Evolutionary conservation across 2,797 vertebrate genomes (phyloP).

Genomic region (Cyclura pinguis): DNA sequence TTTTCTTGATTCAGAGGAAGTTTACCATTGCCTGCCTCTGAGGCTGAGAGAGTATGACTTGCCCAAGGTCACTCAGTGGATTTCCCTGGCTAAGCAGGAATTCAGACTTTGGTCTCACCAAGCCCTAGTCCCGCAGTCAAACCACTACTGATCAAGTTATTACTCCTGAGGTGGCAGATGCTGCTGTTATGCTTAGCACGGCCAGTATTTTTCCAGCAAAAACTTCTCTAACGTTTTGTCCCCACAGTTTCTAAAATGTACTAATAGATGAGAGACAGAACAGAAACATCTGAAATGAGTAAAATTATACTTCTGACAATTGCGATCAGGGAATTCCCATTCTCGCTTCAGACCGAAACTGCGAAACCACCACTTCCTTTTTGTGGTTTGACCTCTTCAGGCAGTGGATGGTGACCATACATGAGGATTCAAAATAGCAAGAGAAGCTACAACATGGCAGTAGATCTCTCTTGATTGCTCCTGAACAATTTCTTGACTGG

Average conservation of each 20-base stretch:
- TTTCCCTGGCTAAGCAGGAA: no score
- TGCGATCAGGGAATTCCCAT: neutral
- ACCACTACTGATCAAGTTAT: neutral
- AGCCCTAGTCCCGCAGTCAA: no score
- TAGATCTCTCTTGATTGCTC: no score
- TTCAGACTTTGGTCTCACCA: no score
- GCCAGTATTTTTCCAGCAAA: neutral
- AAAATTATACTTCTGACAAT: neutral
- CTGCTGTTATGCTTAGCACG: neutral
- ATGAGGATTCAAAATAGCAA: neutral
- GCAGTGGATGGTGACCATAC: neutral
- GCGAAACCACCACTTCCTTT: conserved; percentile 20
- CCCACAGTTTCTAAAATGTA: neutral
- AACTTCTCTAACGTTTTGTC: neutral
- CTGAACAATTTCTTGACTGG: neutral
- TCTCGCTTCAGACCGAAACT: conserved; percentile 6
- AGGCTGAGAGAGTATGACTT: no score
- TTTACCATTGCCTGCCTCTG: no score
- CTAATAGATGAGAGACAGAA: neutral
- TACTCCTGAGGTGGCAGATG: neutral
- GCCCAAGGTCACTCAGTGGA: no score
- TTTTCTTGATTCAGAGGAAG: no score
- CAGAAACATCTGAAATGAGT: neutral
- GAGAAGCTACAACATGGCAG: neutral
- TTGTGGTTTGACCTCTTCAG: conserved; percentile 3